Evolutionary conservation across 1,140 invertebrate species (phyloP).

Genomic region (Diorhabda sublineata): DNA sequence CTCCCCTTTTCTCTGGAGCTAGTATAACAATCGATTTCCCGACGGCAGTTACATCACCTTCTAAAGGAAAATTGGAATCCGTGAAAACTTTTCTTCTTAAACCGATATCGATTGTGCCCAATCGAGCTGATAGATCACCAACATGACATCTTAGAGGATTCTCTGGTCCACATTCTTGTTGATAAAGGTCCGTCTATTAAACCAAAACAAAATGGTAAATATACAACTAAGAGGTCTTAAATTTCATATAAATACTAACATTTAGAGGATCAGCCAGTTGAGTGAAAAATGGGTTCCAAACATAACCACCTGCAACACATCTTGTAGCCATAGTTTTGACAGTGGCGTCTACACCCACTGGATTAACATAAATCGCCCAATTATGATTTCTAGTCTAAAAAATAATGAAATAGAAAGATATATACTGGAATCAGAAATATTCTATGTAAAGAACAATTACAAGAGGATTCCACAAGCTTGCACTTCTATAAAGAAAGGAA

Average conservation of each 20-base stretch:
- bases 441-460: too few species aligned
- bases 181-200: conserved; percentile 73
- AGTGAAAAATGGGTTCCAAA: conserved; percentile 91
- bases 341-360: conserved; percentile 86
- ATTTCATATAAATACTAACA: conserved; percentile 53
- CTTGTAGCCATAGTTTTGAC: conserved; percentile 73
- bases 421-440: too few species aligned
- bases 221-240: neutral
- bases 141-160: conserved; percentile 88
- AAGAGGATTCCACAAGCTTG: too few species aligned
- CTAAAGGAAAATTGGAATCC: conserved; percentile 85
- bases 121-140: conserved; percentile 82
- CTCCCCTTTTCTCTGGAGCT: conserved; percentile 63
- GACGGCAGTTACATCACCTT: conserved; percentile 69
- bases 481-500: too few species aligned
- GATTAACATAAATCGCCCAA: conserved; percentile 91
- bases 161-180: conserved; percentile 77
- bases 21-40: conserved; percentile 84
- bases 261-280: conserved; percentile 84
- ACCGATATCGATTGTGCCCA: conserved; percentile 82
- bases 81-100: conserved; percentile 70
- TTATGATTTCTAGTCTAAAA: conserved; percentile 77
- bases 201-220: conserved; percentile 16
- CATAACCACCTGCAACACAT: conserved; percentile 85
- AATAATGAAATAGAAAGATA: neutral